Base-by-base conservation (phyloP, 1,140 invertebrate genomes). In the Drosophila parabipectinata region DNA sequence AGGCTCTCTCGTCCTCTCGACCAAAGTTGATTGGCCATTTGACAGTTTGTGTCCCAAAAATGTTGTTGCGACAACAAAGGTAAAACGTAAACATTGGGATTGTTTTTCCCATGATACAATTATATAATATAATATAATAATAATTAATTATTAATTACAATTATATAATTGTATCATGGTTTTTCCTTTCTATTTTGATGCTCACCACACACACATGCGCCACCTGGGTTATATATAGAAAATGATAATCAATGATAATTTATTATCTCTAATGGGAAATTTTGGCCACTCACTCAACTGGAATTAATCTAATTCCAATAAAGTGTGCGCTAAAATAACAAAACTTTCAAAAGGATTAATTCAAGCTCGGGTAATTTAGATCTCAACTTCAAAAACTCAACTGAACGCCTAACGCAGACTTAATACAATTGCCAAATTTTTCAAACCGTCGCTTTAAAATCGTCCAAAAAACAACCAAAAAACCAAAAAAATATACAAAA, bases 31-130 rank as follows among this genome's bases (percentile, higher is more conserved):
- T 68, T 81, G 71, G 50, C 74, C 64, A 78, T 78, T 78, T 81
- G 79, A 82, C 79, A 88, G 78, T 72, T 87, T 45, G 28, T 47
- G 45, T 37, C 44, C 54, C 51, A 53, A 59, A 63, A 77, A 80
- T 59, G 39, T 52, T 63, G 67, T 76, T 84, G 81, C 76, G 72
- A 80, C 81, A 80, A 84, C 82, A 81, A 76, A 66, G 50, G 53
- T 71, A 87, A 79, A 88, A 88, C 76, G 83, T 87, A 87, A 87
- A 87, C 83, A 87, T 83, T 88, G 78, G 62, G 78, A 74, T 63
- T 73, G 81, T 85, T 85, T 80, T 44, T 8, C 14, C 15, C n/a
- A n/a, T n/a, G n/a, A n/a, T n/a, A n/a, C n/a, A n/a, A n/a, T n/a
- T n/a, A n/a, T n/a, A n/a, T n/a, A n/a, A n/a, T n/a, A n/a, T n/a